Conservation (phyloP, 2,888 invertebrate species). For the Autographa gamma region DNA sequence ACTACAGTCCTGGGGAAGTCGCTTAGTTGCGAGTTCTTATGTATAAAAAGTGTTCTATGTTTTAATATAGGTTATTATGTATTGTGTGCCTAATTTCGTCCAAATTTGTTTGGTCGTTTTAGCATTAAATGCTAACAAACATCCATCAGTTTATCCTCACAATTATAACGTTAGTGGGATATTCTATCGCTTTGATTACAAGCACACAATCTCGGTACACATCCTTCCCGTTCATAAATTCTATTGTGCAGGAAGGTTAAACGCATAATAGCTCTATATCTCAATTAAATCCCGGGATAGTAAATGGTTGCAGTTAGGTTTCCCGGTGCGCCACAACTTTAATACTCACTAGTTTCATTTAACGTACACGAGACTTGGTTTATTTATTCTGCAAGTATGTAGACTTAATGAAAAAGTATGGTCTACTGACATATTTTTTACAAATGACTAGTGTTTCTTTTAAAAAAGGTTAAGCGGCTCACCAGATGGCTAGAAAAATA, state of each 20-base stretch:
- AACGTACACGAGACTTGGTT: background rate
- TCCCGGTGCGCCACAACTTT: background rate
- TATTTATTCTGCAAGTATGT: background rate
- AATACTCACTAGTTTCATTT: background rate
- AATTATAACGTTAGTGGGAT: background rate
- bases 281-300: constrained; percentile 30
- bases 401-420: background rate
- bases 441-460: no score
- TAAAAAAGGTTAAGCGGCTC: no score
- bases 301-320: constrained; percentile 15
- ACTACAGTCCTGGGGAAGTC: no score
- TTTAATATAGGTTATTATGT: background rate
- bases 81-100: background rate
- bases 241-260: constrained; percentile 12
- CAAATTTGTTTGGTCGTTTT: background rate
- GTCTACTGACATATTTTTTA: no score
- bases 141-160: background rate
- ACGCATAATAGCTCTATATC: constrained; percentile 29
- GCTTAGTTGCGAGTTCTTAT: no score
- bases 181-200: background rate
- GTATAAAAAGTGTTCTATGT: background rate
- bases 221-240: constrained; percentile 29
- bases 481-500: no score
- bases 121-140: background rate
- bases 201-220: constrained; percentile 11